A percentile compares a stretch with the other conserved stretches of the same genome.
Evolutionary conservation across 2,113 vertebrate genomes (phyloP).

Genomic region (Dipodomys stephensi): DNA sequence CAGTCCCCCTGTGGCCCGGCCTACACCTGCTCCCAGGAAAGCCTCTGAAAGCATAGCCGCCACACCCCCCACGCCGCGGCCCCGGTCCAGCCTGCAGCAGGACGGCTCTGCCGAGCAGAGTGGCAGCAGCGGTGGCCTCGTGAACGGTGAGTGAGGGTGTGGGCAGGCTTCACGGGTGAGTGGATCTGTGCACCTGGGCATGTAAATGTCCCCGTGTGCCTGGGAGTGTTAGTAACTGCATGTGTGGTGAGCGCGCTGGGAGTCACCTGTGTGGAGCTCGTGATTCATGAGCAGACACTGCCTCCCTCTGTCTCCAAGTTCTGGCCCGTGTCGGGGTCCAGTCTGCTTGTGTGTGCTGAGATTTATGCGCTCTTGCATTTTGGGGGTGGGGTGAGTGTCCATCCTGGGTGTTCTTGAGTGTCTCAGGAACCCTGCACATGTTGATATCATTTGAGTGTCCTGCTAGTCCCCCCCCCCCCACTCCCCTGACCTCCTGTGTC

Average conservation of each 20-base stretch:
- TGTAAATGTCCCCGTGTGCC: fast-evolving
- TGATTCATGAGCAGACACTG: fast-evolving
- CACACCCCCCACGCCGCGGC: slow-evolving; percentile 83
- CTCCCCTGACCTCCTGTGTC: background rate
- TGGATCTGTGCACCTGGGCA: fast-evolving
- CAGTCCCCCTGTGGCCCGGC: slow-evolving; percentile 69
- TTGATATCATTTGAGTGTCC: background rate
- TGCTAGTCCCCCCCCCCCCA: background rate
- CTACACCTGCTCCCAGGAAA: slow-evolving; percentile 88
- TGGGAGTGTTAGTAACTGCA: too few species aligned
- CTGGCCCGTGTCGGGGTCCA: too few species aligned
- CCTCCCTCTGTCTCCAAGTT: background rate
- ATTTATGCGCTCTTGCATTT: background rate
- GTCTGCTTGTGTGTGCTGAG: background rate
- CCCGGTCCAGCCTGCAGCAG: slow-evolving; percentile 81
- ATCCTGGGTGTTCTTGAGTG: background rate
- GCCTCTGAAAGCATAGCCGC: slow-evolving; percentile 53
- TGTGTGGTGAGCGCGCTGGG: too few species aligned
- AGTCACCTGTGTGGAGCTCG: background rate
- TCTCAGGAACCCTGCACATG: background rate
- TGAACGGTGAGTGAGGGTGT: slow-evolving; percentile 84
- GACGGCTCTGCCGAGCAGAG: slow-evolving; percentile 78
- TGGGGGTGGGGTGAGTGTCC: background rate
- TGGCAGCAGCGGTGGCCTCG: slow-evolving; percentile 57
- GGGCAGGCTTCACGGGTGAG: fast-evolving